A percentile compares a stretch with the other conserved stretches of the same genome.
Conservation (phyloP, 2,113 vertebrate genomes). For the Austrofundulus limnaeus region DNA sequence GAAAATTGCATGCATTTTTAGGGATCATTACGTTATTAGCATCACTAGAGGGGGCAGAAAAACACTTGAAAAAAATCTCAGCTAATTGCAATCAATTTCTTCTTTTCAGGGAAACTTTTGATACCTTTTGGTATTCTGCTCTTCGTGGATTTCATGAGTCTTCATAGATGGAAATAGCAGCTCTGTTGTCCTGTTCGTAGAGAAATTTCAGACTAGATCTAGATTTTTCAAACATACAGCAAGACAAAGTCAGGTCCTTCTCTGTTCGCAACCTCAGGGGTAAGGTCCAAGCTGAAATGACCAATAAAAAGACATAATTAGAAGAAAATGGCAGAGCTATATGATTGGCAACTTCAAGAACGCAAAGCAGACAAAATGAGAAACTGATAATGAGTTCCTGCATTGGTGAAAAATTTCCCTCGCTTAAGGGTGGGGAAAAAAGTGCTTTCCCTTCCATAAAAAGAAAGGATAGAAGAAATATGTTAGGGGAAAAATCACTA, state of each 20-base stretch:
- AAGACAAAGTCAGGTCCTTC: constrained; percentile 7
- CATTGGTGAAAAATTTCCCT: constrained; percentile 54
- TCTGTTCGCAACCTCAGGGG: constrained; percentile 25
- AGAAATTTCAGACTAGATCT: constrained; percentile 17
- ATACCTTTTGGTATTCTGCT: constrained; percentile 49
- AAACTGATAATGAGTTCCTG: constrained; percentile 63
- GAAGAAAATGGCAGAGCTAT: constrained; percentile 44
- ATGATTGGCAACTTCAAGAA: constrained; percentile 57
- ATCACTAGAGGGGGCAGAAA: constrained; percentile 74
- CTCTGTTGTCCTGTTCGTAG: constrained; percentile 10
- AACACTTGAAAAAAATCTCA: constrained; percentile 67
- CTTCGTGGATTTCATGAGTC: constrained; percentile 41
- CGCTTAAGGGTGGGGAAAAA: constrained; percentile 46
- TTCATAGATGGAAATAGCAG: constrained; percentile 15
- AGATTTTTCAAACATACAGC: constrained; percentile 25
- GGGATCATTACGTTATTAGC: constrained; percentile 77
- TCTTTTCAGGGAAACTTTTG: constrained; percentile 65
- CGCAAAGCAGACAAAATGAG: constrained; percentile 52
- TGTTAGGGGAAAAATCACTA: constrained; percentile 65
- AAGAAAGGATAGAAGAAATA: constrained; percentile 62
- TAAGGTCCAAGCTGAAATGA: constrained; percentile 37
- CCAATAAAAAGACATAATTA: constrained; percentile 64
- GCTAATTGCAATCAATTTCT: constrained; percentile 75
- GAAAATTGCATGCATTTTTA: constrained; percentile 75
- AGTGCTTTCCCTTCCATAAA: constrained; percentile 56